Evolutionary conservation across 2,113 vertebrate genomes (phyloP).

Genomic region (Lipophrys pholis): DNA sequence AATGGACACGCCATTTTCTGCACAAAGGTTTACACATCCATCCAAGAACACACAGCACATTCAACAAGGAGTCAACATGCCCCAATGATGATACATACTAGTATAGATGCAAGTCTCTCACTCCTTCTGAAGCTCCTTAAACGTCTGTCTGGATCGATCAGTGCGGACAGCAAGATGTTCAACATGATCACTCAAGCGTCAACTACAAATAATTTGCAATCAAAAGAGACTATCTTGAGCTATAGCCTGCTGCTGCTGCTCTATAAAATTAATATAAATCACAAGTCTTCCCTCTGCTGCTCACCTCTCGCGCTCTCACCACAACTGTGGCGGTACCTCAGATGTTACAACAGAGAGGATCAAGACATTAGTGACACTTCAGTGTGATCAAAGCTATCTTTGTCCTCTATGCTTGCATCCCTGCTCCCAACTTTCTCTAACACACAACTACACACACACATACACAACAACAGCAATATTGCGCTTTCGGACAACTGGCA

Average conservation of each 20-base stretch:
- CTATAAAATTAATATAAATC: conserved; percentile 18
- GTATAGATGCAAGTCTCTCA: conserved; percentile 79
- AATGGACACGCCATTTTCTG: background rate
- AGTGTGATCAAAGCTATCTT: conserved; percentile 78
- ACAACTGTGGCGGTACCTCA: conserved; percentile 66
- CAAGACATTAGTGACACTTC: conserved; percentile 75
- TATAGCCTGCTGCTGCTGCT: background rate
- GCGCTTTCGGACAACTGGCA: conserved; percentile 48
- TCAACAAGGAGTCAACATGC: conserved; percentile 14
- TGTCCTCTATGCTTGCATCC: conserved; percentile 62
- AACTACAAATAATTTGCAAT: conserved; percentile 13
- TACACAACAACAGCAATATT: conserved; percentile 23
- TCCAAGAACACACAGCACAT: conserved; percentile 7
- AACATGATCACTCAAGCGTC: conserved; percentile 68
- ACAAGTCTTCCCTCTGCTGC: conserved; percentile 30
- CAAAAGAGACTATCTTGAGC: conserved; percentile 27
- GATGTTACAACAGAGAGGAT: conserved; percentile 66
- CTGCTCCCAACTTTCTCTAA: conserved; percentile 21
- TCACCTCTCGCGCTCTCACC: conserved; percentile 30
- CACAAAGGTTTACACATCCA: conserved; percentile 3
- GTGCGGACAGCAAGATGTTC: conserved; percentile 82
- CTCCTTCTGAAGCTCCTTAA: conserved; percentile 79
- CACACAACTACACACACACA: conserved; percentile 26
- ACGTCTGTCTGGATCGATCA: conserved; percentile 79
- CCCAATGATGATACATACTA: conserved; percentile 71